Base-by-base conservation (phyloP, 2,888 invertebrate genomes). In the Agrenia bidenticulata region DNA sequence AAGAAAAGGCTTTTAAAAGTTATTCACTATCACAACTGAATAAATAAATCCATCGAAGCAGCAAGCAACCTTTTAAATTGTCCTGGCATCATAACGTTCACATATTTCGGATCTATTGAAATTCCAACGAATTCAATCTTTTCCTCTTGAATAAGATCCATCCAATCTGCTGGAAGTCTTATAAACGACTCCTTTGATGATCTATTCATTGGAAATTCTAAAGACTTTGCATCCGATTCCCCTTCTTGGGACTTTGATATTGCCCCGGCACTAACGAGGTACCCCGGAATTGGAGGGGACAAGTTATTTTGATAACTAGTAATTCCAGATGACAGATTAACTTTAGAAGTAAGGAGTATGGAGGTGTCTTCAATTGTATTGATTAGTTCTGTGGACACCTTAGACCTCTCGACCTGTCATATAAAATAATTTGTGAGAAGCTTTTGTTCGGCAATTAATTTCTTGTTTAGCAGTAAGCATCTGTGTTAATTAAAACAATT, bases 121-220 rank as follows among this genome's bases (percentile, higher is more conserved):
- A 68, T 65, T 1, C 69, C 73, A 26, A 72, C 69, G 53, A 67
- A 57, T 24, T 68, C 64, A 2, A 70, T 49, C 55, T 61, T 61
- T 1, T 68, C 54, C 15, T 39, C 51, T 21, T 53, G 11, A 2
- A 69, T 17, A 13, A 55, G 7, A 21, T 53, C 42, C 21, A 50
- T 19, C 73, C 73, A 73, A 0, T 67, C 64, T 1, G 1, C n/a
- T 13, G 73, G 71, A 13, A 73, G 61, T n/a, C 55, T 65, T 21
- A 73, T 66, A 42, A 32, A 67, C 0, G 73, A 67, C 21, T 60
- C 58, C 1, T 49, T 11, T 2, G 9, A 15, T 19, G 19, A 27
- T 17, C 56, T 39, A 1, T 13, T 37, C 15, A 13, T 39, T 50
- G n/a, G 64, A 63, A 59, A 66, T 64, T 51, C 61, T n/a, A n/a